Percentiles rank a stretch among this genome's conserved stretches.
Evolutionary conservation across 2,888 invertebrate species (phyloP).

Genomic region (Leptodirus hochenwartii): DNA sequence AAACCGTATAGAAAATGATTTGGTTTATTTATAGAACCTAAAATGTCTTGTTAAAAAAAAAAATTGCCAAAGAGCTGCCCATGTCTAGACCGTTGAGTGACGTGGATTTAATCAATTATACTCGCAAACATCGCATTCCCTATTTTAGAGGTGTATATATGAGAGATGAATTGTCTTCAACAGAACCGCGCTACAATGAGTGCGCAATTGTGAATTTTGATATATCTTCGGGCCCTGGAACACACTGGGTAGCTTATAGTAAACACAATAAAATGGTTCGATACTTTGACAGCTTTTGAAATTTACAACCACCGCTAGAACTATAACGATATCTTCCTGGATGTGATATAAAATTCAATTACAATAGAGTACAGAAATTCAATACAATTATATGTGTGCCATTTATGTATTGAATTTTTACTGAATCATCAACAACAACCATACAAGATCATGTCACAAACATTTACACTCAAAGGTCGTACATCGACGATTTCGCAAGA

Average conservation of each 20-base stretch:
- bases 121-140: constrained; percentile 15
- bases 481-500: constrained; percentile 12
- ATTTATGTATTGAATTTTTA: constrained; percentile 18
- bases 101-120: constrained; percentile 16
- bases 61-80: constrained; percentile 14
- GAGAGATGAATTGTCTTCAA: constrained; percentile 22
- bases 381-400: constrained; percentile 16
- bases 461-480: constrained; percentile 15
- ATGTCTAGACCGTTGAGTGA: constrained; percentile 17
- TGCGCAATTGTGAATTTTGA: constrained; percentile 17
- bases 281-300: constrained; percentile 23
- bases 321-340: constrained; percentile 14
- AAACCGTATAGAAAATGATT: constrained; percentile 16
- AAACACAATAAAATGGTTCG: constrained; percentile 15
- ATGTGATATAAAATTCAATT: constrained; percentile 15
- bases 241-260: constrained; percentile 20
- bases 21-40: too few species aligned
- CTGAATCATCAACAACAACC: constrained; percentile 9
- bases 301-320: constrained; percentile 17
- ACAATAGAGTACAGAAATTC: constrained; percentile 16
- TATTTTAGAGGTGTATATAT: constrained; percentile 21
- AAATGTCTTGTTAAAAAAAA: too few species aligned
- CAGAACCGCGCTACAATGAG: constrained; percentile 13
- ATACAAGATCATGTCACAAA: constrained; percentile 13
- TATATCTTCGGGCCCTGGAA: constrained; percentile 13